A percentile compares a stretch with the other conserved stretches of the same genome.
These are phyloP conservation scores for Megaceryle maxima DNA, from an alignment of 2,113 vertebrate genomes.

Conservation along the genomic window DNA sequence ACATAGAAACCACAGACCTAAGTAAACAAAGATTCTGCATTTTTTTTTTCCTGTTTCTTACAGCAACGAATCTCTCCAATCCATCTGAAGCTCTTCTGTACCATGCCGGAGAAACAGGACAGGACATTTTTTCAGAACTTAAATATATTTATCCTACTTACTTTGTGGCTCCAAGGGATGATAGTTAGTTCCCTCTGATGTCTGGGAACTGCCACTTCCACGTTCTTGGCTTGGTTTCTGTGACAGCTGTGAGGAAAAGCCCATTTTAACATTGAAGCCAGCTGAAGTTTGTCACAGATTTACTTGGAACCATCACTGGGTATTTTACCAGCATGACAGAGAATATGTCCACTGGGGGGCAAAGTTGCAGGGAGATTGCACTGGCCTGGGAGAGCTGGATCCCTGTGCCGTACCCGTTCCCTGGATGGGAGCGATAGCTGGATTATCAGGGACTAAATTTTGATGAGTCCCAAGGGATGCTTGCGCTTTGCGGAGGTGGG, in stretches of 20 bases:
- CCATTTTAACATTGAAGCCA: not conserved
- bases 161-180: not conserved
- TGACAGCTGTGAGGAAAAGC: not conserved
- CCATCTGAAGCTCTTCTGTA: slow-evolving; percentile 69
- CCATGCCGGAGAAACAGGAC: slow-evolving; percentile 37
- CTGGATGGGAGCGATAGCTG: not conserved
- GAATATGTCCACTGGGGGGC: not conserved
- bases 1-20: slow-evolving; percentile 55
- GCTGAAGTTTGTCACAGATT: not conserved
- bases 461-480: not conserved
- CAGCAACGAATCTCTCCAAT: slow-evolving; percentile 57
- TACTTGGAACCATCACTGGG: not conserved
- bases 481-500: not conserved
- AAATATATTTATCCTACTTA: not conserved
- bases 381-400: not conserved
- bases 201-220: not conserved
- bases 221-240: not conserved
- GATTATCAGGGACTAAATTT: not conserved
- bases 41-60: slow-evolving; percentile 57
- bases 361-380: not conserved
- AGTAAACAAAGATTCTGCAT: slow-evolving; percentile 74
- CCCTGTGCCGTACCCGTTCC: accelerated
- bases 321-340: not conserved
- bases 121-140: not conserved
- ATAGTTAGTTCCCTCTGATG: not conserved